Conservation (phyloP, 2,113 vertebrate species). For the Nipponia nippon region DNA sequence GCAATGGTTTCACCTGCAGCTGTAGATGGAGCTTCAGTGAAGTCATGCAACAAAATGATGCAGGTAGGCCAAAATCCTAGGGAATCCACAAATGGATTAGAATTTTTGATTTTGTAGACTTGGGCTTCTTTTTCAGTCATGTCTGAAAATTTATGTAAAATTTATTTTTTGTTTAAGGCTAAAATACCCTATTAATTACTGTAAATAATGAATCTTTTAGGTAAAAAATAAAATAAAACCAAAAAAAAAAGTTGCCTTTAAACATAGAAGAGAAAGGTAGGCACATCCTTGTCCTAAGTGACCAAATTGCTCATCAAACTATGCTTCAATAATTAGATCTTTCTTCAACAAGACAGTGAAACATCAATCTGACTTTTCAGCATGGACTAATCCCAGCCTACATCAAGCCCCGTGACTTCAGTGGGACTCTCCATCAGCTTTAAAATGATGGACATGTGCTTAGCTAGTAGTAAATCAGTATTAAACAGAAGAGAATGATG, state of each 20-base stretch:
- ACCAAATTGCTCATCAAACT: neutral
- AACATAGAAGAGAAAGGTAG: neutral
- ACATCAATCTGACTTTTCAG: neutral
- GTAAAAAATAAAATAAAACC: neutral
- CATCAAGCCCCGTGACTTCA: neutral
- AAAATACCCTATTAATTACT: neutral
- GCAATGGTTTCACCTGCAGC: neutral
- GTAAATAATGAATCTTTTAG: neutral
- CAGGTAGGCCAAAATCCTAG: neutral
- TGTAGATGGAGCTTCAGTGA: neutral
- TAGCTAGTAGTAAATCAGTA: conserved; percentile 13
- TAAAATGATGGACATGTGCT: neutral
- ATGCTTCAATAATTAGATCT: neutral
- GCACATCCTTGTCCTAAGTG: neutral
- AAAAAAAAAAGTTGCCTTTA: neutral
- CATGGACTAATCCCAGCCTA: neutral
- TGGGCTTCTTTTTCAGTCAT: neutral
- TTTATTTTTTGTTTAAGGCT: neutral
- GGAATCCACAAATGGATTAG: neutral
- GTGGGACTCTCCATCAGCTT: neutral
- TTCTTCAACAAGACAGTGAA: neutral
- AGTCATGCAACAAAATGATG: neutral
- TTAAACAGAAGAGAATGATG: neutral
- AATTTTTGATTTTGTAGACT: neutral
- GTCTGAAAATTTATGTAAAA: neutral